phyloP scores from a whole-genome alignment of 92 coral and sea anemone species.

The Heteractis magnifica region DNA sequence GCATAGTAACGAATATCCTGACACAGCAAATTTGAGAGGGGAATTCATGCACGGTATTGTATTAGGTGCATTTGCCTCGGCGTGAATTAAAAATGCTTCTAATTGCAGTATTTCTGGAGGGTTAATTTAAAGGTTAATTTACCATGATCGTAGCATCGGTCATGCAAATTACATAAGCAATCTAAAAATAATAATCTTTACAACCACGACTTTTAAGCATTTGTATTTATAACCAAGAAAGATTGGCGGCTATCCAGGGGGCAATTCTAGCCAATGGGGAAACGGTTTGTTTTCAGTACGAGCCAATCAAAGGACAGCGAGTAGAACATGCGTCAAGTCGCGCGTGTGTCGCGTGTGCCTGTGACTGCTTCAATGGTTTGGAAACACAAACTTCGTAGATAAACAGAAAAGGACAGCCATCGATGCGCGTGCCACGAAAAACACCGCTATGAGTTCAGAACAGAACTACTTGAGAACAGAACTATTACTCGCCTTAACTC shows the following conservation, averaged over 20 bases:
- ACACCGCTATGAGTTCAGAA: constrained; percentile 15
- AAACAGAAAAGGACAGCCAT: constrained; percentile 31
- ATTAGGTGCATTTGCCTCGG: not conserved
- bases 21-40: constrained; percentile 7
- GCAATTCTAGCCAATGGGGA: constrained; percentile 7
- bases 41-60: not conserved
- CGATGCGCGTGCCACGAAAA: constrained; percentile 24
- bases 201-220: not conserved
- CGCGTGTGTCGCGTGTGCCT: constrained; percentile 39
- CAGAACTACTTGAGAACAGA: constrained; percentile 17
- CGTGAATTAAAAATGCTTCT: not conserved
- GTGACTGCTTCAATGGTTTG: constrained; percentile 30
- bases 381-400: constrained; percentile 16
- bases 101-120: not conserved
- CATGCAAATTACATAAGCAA: constrained; percentile 12
- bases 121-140: constrained; percentile 19
- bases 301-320: constrained; percentile 13
- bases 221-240: constrained; percentile 21
- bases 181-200: constrained; percentile 30
- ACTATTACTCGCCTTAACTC: constrained; percentile 15
- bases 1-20: constrained; percentile 8
- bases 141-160: not conserved
- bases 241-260: constrained; percentile 25
- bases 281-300: not conserved
- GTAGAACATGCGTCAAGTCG: constrained; percentile 3